Base-by-base conservation (phyloP, 2,888 invertebrate species). In the Cremastinae sp. region DNA sequence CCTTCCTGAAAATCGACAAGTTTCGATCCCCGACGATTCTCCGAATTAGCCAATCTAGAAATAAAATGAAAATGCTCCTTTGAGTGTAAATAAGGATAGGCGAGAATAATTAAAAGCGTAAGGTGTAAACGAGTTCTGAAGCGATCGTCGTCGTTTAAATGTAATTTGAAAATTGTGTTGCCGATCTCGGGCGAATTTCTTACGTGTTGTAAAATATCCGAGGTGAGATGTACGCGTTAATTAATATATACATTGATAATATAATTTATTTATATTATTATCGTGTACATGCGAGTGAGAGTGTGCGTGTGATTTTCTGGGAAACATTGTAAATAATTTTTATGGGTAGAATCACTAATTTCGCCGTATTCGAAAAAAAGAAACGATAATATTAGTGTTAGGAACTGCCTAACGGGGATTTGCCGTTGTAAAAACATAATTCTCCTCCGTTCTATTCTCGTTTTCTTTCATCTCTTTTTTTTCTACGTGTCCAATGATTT, bases 261-360 rank as follows among this genome's bases (percentile, higher is more conserved):
- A 28, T 5, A 28, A 28, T 2, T 5, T 28, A 5, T 28, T 28
- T 28, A 5, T 3, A 28, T 28, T 28, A 28, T 28, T 5, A 14
- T 14, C 16, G 41, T 43, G 47, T 22, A 49, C 14, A 49, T 41
- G 43, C 55, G 18, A 35, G 35, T 55, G 35, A 45, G 37, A 37
- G 39, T 58, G 43, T 41, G 35, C 35, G 9, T 35, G 41, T 51
- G 12, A 53, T 56, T 49, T 45, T 58, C 53, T 56, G 69, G 69
- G 64, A 76, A 69, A 59, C 8, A 69, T 28, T 76, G 76, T 76
- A 73, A 45, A 76, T 76, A 73, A 76, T 75, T 72, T 68, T 35
- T 72, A 75, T 69, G 58, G 64, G n/a, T 49, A 47, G 18, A 51
- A 28, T 61, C 51, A 3, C 53, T 43, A 73, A 64, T 12, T 45